Evolutionary conservation across 2,113 vertebrate genomes (phyloP).

Genomic region (Siniperca knerii): DNA sequence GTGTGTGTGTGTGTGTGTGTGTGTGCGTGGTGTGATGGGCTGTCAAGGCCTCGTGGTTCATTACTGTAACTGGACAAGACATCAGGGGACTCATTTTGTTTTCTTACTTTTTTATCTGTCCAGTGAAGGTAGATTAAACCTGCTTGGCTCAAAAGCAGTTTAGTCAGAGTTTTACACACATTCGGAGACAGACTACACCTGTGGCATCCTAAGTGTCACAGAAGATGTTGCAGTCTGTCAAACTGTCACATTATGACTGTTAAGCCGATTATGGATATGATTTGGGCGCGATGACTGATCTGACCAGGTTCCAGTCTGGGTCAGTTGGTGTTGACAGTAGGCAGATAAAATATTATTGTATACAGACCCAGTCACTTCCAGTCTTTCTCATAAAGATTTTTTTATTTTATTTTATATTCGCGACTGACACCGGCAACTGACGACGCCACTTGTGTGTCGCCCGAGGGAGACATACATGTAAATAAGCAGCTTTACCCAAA

Average conservation of each 20-base stretch:
- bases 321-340: too few relatives aligned
- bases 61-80: conserved; percentile 33
- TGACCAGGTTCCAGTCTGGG: too few relatives aligned
- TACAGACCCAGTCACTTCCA: too few relatives aligned
- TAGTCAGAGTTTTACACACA: not conserved
- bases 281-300: too few relatives aligned
- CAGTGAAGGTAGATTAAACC: conserved; percentile 29
- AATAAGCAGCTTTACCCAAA: too few relatives aligned
- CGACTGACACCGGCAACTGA: too few relatives aligned
- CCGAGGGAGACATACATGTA: too few relatives aligned
- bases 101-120: conserved; percentile 17
- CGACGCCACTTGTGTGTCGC: too few relatives aligned
- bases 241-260: not conserved
- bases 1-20: not conserved
- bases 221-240: not conserved
- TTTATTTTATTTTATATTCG: too few relatives aligned
- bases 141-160: conserved; percentile 9
- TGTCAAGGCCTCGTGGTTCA: conserved; percentile 53
- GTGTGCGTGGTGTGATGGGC: not conserved
- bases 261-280: not conserved
- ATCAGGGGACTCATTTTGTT: conserved; percentile 31
- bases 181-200: not conserved
- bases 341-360: too few relatives aligned
- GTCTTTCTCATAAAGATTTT: too few relatives aligned
- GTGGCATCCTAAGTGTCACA: not conserved